Evolutionary conservation across 2,113 vertebrate species (phyloP).

Genomic region (Silurus meridionalis): DNA sequence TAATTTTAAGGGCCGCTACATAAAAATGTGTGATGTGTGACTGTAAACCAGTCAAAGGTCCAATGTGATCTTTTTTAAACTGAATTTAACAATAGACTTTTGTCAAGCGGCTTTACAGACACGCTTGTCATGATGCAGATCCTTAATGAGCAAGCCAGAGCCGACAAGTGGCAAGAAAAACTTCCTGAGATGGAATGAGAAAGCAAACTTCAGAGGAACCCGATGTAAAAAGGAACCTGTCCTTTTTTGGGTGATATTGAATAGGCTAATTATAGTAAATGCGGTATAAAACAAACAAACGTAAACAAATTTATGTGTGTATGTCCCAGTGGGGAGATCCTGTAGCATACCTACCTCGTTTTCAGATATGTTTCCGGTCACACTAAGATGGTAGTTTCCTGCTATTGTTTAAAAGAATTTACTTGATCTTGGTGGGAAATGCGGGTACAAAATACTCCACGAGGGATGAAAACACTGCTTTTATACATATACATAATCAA

Average conservation of each 20-base stretch:
- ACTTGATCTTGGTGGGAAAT: conserved; percentile 45
- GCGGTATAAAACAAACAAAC: not conserved
- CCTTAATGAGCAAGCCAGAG: not conserved
- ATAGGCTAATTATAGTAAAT: not conserved
- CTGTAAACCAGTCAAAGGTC: not conserved
- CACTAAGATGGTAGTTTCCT: conserved; percentile 73
- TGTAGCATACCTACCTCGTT: conserved; percentile 14
- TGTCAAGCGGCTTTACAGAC: not conserved
- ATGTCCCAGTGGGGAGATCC: not conserved
- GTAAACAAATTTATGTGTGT: not conserved
- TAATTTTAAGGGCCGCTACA: conserved; percentile 18
- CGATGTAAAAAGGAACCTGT: not conserved
- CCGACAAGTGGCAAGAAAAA: not conserved
- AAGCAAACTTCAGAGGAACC: not conserved
- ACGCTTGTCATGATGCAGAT: not conserved
- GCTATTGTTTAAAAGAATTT: conserved; percentile 68
- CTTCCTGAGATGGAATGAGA: not conserved
- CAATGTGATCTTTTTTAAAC: not conserved
- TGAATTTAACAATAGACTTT: not conserved
- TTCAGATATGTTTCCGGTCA: conserved; percentile 60
- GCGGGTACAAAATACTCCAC: conserved; percentile 3
- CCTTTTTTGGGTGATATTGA: not conserved
- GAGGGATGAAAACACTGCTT: not conserved
- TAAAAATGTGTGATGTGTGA: conserved; percentile 30
- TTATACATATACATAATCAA: not conserved